phyloP scores from a whole-genome alignment of 30 jellyfish, hydroid and myxozoan species.

The Chironex yamaguchii region DNA sequence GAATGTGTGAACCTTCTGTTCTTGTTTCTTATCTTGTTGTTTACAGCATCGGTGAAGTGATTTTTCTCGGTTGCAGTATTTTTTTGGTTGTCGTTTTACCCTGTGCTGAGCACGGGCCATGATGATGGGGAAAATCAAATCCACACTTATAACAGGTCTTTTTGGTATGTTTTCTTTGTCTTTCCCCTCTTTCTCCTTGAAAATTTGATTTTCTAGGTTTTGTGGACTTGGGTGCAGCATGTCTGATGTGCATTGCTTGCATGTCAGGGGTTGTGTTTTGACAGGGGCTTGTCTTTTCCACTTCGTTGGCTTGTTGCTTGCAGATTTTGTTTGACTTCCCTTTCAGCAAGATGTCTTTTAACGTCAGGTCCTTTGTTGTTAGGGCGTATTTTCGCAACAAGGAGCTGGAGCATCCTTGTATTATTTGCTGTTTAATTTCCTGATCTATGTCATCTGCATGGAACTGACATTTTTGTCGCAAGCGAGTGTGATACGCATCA shows the following conservation, averaged over 20 bases:
- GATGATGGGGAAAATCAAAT: constrained; percentile 46
- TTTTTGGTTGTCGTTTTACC: constrained; percentile 53
- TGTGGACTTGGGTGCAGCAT: background rate
- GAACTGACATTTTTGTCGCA: constrained; percentile 1
- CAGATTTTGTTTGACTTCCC: constrained; percentile 19
- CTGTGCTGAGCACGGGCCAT: constrained; percentile 55
- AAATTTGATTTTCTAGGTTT: background rate
- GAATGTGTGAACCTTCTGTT: no score
- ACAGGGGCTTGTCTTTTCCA: background rate
- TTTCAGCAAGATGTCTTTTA: constrained; percentile 26
- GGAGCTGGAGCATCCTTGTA: background rate
- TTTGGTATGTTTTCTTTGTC: background rate
- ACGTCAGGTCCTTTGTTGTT: background rate
- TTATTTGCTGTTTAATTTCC: constrained; percentile 1
- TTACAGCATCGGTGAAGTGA: constrained; percentile 62
- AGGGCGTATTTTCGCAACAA: constrained; percentile 4
- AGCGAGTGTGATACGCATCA: background rate
- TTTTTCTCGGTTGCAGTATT: no score
- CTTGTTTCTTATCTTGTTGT: background rate
- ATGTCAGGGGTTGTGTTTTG: background rate
- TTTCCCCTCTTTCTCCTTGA: background rate
- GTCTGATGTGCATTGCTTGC: constrained; percentile 29
- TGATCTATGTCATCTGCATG: background rate
- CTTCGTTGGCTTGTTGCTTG: background rate
- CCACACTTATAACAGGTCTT: constrained; percentile 55